A percentile compares a stretch with the other conserved stretches of the same genome.
Conservation (phyloP, 2,888 invertebrate genomes). For the Drosophila kanekoi region DNA sequence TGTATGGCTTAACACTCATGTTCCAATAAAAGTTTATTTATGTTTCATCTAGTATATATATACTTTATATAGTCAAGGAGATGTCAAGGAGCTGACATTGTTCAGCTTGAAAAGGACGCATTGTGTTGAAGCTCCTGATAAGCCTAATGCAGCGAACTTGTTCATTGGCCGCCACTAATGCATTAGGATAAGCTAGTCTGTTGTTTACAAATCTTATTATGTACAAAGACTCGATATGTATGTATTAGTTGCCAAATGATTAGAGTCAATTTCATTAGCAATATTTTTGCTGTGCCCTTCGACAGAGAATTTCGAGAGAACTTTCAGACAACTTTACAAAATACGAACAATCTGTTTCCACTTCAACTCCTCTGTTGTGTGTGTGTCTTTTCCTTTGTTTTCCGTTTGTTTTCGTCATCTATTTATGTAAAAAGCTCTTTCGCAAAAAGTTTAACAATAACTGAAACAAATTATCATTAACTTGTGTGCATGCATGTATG, state of each 20-base stretch:
- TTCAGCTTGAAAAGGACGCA: no score
- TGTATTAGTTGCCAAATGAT: constrained; percentile 1
- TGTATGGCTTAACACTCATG: no score
- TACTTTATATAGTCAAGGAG: neutral
- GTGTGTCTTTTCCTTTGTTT: no score
- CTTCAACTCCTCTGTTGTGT: constrained; percentile 7
- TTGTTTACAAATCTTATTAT: neutral
- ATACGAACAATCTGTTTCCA: constrained; percentile 4
- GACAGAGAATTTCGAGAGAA: constrained; percentile 1
- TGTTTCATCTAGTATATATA: no score
- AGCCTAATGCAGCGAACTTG: neutral
- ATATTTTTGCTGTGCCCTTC: neutral
- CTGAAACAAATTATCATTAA: neutral
- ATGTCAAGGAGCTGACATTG: neutral
- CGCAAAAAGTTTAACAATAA: constrained; percentile 10
- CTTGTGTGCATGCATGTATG: constrained; percentile 37
- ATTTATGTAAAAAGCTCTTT: constrained; percentile 18
- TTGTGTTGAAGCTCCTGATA: no score
- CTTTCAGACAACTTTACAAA: constrained; percentile 7
- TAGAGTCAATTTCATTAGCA: constrained; percentile 2
- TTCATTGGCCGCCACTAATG: neutral
- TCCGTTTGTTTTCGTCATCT: constrained; percentile 2
- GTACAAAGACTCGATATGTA: neutral
- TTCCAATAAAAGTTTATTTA: no score
- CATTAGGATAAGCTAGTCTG: no score